phyloP scores from a whole-genome alignment of 2,113 vertebrate species.

The Ranitomeya imitator region DNA sequence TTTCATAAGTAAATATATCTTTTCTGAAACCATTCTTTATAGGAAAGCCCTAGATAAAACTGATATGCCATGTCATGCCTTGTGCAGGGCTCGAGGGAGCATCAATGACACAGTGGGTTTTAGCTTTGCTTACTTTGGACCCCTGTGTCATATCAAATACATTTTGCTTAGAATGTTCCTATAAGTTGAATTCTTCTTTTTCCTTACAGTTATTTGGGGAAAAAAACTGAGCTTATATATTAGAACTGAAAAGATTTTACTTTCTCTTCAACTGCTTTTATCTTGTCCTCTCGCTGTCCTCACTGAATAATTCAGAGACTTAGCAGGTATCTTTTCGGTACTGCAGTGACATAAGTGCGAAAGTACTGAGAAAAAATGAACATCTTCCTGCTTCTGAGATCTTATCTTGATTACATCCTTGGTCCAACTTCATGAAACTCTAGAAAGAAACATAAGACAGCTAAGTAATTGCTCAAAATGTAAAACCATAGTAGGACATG shows the following conservation, averaged over 20 bases:
- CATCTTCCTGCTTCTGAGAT: slow-evolving; percentile 10
- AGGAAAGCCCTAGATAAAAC: no score
- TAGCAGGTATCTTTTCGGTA: slow-evolving; percentile 38
- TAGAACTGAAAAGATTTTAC: slow-evolving; percentile 2
- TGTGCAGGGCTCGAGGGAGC: no score
- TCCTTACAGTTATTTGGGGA: not conserved
- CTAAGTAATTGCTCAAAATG: not conserved
- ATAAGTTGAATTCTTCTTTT: not conserved
- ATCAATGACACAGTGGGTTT: not conserved
- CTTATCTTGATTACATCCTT: not conserved
- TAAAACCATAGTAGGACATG: slow-evolving; percentile 23
- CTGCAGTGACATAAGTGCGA: slow-evolving; percentile 30
- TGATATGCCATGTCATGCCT: no score
- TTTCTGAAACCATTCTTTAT: no score
- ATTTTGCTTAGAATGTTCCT: not conserved
- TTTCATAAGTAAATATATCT: no score
- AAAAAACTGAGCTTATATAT: slow-evolving; percentile 5
- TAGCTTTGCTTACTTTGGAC: not conserved
- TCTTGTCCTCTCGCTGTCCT: slow-evolving; percentile 37
- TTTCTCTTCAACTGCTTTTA: slow-evolving; percentile 19
- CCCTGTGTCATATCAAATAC: not conserved
- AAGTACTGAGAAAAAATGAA: slow-evolving; percentile 21
- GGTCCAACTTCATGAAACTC: not conserved
- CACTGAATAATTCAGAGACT: slow-evolving; percentile 40
- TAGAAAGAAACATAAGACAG: not conserved